These are phyloP conservation scores for Rafetus swinhoei DNA, from an alignment of 2,113 vertebrate genomes.

Conservation along the genomic window DNA sequence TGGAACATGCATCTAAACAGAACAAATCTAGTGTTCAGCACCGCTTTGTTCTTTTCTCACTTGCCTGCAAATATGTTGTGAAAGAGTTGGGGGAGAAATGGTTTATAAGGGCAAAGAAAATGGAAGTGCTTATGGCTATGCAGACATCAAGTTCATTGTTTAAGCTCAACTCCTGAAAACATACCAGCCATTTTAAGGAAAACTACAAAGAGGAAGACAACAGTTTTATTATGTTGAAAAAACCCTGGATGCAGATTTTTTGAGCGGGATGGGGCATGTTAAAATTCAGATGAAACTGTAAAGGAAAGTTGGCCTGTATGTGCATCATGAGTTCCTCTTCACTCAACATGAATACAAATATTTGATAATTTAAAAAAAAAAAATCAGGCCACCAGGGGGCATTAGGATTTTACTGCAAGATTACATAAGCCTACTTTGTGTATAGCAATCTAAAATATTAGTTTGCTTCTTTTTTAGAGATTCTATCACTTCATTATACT, in stretches of 20 bases:
- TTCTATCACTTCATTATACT: neutral
- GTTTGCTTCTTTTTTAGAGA: neutral
- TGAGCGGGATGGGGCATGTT: rapidly evolving
- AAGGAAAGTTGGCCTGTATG: neutral
- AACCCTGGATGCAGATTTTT: neutral
- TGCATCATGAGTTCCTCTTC: neutral
- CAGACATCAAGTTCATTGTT: neutral
- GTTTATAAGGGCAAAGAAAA: neutral
- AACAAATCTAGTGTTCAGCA: neutral
- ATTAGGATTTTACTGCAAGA: neutral
- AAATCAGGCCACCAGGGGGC: constrained; percentile 15
- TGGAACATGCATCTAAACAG: neutral
- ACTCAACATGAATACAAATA: neutral
- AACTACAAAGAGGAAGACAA: neutral
- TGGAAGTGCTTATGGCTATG: neutral
- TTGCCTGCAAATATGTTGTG: neutral
- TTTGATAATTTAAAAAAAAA: neutral
- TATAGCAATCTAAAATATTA: neutral
- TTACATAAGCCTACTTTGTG: neutral
- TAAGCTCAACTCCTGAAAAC: neutral
- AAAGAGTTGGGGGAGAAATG: neutral
- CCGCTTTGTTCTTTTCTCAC: neutral
- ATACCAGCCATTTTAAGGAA: neutral
- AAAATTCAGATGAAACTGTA: neutral
- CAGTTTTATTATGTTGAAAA: neutral